Base-by-base conservation (phyloP, 2,113 vertebrate genomes). In the Poeciliopsis retropinna region DNA sequence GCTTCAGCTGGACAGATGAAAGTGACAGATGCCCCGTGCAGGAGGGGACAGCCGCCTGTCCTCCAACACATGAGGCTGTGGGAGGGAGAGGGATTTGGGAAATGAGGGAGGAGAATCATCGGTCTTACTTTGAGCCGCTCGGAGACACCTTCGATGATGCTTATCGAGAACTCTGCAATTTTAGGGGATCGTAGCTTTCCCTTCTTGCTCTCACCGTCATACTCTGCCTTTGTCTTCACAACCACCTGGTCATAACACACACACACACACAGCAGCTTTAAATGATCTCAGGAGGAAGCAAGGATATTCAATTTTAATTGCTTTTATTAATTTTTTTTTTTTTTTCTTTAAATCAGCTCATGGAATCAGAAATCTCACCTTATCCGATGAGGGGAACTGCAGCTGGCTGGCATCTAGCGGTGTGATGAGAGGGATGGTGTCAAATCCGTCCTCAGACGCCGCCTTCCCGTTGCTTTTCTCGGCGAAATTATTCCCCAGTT, bases 191-290 rank as follows among this genome's bases (percentile, higher is more conserved):
- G 95, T 1, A 95, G 95, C 87, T 96, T 97, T 10, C 95, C 95
- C 70, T 96, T 98, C 94, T 97, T 97, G 87, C 93, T 94, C 54
- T 96, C 96, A 0, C 95, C 95, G 60, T 97, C 96, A 87, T 98
- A 98, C 31, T 98, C 97, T 0, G 97, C 96, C 94, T 97, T 97
- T 1, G 97, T 98, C 93, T 97, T 98, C 85, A 98, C 97, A 73
- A 98, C 96, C 91, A 98, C 96, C 97, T 98, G 85, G 57, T 29
- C 82, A 61, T 69, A 64, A 87, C 32, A 77, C 60, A 79, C 1
- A 66, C 34, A 27, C 22, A 87, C 32, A 75, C 51, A 77, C 1
- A 17, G 61, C 15, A 31, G 25, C 31, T 31, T 10, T 13, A 63
- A n/a, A n/a, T 25, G 7, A 57, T 57, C 51, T 31, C 15, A 0